Conservation (phyloP, 2,888 invertebrate genomes). For the Cryptophagus acutangulus region DNA sequence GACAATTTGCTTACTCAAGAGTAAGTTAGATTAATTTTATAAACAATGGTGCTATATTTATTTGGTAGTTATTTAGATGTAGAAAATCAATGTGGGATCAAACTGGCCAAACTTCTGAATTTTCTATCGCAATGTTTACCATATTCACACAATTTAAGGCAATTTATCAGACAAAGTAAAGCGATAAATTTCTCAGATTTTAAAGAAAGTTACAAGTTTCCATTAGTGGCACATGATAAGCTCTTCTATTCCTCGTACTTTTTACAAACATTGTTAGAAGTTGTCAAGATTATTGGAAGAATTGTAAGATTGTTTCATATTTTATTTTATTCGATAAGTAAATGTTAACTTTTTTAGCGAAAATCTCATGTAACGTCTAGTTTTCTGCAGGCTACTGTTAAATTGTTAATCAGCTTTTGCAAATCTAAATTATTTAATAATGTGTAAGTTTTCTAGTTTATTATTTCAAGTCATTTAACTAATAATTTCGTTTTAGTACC, state of each 20-base stretch:
- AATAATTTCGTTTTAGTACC: constrained; percentile 20
- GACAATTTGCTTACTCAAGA: too few relatives aligned
- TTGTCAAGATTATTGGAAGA: constrained; percentile 28
- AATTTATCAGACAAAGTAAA: constrained; percentile 16
- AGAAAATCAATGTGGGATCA: constrained; percentile 35
- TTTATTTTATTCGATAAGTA: not conserved
- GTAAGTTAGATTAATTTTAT: constrained; percentile 7
- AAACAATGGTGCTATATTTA: constrained; percentile 9
- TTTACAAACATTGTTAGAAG: constrained; percentile 23
- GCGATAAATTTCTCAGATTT: constrained; percentile 8
- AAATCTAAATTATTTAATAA: constrained; percentile 16
- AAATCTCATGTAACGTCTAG: constrained; percentile 24
- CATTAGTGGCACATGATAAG: constrained; percentile 15
- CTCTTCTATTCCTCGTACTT: constrained; percentile 20
- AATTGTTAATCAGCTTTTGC: constrained; percentile 27
- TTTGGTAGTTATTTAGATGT: constrained; percentile 26
- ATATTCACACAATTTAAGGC: constrained; percentile 25
- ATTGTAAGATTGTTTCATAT: constrained; percentile 27
- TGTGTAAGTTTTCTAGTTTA: constrained; percentile 19
- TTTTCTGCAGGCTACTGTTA: constrained; percentile 25
- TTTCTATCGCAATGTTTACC: constrained; percentile 33
- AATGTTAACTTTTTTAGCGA: constrained; percentile 26
- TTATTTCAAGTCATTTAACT: constrained; percentile 6
- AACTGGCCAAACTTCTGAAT: constrained; percentile 31
- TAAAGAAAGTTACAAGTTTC: constrained; percentile 11